Conservation (phyloP, 64 coral and sea anemone genomes). For the Stichodactyla mertensii region DNA sequence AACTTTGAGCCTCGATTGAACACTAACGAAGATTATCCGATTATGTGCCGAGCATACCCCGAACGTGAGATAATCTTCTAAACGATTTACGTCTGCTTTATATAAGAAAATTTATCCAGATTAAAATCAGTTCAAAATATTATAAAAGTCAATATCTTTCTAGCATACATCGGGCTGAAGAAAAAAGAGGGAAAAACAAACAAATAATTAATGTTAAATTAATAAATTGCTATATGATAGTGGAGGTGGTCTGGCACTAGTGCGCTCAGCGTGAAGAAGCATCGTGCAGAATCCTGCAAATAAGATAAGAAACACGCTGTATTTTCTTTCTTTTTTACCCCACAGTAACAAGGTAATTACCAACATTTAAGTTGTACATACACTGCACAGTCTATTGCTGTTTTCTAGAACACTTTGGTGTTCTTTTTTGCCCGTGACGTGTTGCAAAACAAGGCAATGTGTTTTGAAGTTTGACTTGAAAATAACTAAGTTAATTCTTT, state of each 20-base stretch:
- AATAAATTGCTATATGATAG: neutral
- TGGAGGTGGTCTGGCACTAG: conserved; percentile 1
- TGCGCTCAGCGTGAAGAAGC: neutral
- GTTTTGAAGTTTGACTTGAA: neutral
- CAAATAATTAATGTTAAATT: neutral
- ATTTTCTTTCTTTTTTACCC: neutral
- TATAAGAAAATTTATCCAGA: neutral
- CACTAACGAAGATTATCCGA: neutral
- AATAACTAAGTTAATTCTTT: neutral
- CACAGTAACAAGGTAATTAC: neutral
- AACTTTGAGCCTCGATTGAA: neutral
- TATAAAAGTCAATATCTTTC: neutral
- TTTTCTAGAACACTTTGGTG: neutral
- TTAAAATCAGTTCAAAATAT: neutral
- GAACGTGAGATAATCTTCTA: neutral
- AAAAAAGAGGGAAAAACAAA: neutral
- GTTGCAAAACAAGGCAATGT: neutral
- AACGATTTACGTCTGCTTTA: too few species aligned
- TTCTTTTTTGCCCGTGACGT: neutral
- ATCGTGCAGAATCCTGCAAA: neutral
- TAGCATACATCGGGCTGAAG: too few species aligned
- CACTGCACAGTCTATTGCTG: neutral
- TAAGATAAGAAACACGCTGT: neutral
- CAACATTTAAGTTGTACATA: neutral
- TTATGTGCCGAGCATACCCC: neutral